Percentiles rank a stretch among this genome's conserved stretches.
Conservation (phyloP, 2,113 vertebrate genomes). For the Nycticryphes semicollaris region DNA sequence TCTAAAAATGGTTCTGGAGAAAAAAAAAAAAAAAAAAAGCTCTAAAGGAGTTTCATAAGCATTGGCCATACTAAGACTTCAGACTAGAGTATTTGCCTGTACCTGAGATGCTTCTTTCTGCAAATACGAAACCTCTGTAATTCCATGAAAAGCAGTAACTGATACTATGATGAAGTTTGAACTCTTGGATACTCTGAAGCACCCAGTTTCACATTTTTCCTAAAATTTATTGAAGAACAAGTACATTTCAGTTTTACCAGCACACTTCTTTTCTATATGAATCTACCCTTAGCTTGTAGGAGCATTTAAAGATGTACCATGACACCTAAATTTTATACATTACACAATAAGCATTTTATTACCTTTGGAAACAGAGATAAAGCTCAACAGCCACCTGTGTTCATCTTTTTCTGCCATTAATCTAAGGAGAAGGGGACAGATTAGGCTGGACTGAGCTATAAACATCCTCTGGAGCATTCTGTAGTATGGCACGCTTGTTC, state of each 20-base stretch:
- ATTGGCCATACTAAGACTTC: neutral
- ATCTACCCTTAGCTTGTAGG: neutral
- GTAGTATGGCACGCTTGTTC: accelerated
- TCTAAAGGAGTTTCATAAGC: neutral
- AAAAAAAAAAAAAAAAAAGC: neutral
- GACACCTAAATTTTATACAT: neutral
- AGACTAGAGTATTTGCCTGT: neutral
- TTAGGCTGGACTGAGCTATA: neutral
- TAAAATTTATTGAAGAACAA: neutral
- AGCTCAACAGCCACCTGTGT: neutral
- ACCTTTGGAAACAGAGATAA: neutral
- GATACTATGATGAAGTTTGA: neutral
- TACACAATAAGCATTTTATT: neutral
- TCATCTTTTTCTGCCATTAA: neutral
- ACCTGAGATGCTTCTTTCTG: neutral
- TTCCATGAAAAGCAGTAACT: neutral
- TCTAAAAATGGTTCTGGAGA: neutral
- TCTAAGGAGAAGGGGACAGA: neutral
- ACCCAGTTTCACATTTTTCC: neutral
- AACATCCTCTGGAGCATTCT: neutral
- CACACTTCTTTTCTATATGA: neutral
- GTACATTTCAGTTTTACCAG: neutral
- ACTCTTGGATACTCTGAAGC: neutral
- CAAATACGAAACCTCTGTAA: neutral
- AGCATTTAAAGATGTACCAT: neutral